phyloP scores from a whole-genome alignment of 1,140 invertebrate genomes.

The Drosophila lini region DNA sequence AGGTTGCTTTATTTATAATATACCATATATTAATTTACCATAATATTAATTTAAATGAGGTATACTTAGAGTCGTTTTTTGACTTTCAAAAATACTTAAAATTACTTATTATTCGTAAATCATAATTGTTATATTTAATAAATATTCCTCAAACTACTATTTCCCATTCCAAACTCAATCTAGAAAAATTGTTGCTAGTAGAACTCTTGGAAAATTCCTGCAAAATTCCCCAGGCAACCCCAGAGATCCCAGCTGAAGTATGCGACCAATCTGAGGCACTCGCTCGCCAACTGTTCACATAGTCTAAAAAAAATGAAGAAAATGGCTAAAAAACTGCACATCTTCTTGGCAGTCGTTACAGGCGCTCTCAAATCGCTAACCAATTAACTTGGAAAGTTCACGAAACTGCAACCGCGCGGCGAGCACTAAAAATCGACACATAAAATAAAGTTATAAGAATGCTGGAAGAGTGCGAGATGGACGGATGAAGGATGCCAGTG shows the following conservation, averaged over 20 bases:
- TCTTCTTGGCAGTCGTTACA: slow-evolving; percentile 58
- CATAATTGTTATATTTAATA: background rate
- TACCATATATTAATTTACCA: too few relatives aligned
- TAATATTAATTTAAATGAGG: too few relatives aligned
- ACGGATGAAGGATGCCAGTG: slow-evolving; percentile 36
- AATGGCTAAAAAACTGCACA: slow-evolving; percentile 13
- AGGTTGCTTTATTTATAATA: too few relatives aligned
- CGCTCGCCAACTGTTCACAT: slow-evolving; percentile 35
- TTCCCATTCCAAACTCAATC: background rate
- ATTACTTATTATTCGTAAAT: background rate
- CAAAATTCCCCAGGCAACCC: slow-evolving; percentile 8
- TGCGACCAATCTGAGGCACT: slow-evolving; percentile 45
- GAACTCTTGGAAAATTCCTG: slow-evolving; percentile 14
- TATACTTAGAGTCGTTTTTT: too few relatives aligned
- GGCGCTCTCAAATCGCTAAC: slow-evolving; percentile 66
- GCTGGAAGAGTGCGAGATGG: slow-evolving; percentile 47
- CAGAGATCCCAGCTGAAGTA: slow-evolving; percentile 4
- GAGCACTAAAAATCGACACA: slow-evolving; percentile 79
- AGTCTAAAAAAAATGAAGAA: slow-evolving; percentile 19
- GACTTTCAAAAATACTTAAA: too few relatives aligned
- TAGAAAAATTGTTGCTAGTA: background rate
- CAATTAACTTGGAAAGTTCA: slow-evolving; percentile 80
- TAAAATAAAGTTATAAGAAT: slow-evolving; percentile 81
- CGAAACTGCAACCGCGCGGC: slow-evolving; percentile 77
- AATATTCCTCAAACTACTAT: background rate